phyloP scores from a whole-genome alignment of 2,888 invertebrate genomes.

The Mylabris sibirica region DNA sequence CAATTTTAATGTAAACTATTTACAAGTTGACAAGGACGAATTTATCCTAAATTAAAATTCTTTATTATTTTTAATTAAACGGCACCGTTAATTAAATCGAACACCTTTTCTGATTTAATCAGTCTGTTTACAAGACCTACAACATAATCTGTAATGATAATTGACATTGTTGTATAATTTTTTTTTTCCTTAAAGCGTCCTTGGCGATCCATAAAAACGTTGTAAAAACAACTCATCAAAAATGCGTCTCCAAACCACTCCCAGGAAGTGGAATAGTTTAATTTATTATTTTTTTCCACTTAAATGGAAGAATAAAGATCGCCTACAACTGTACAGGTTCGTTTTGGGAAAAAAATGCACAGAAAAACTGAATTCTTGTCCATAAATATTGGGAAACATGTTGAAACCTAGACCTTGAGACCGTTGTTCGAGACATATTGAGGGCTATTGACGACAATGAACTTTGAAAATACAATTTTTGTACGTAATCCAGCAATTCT shows the following conservation, averaged over 20 bases:
- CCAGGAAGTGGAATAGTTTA: conserved; percentile 19
- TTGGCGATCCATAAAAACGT: neutral
- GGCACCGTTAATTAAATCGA: neutral
- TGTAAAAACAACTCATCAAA: conserved; percentile 23
- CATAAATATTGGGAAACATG: conserved; percentile 21
- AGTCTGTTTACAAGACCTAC: neutral
- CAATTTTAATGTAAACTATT: neutral
- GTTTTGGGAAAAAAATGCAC: neutral
- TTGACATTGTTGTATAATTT: neutral
- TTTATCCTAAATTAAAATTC: neutral
- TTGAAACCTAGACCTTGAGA: conserved; percentile 29
- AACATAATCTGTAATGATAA: neutral
- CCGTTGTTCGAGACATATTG: neutral
- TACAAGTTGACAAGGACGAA: neutral
- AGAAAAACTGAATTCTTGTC: conserved; percentile 21
- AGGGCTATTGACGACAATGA: conserved; percentile 16
- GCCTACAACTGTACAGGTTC: conserved; percentile 13
- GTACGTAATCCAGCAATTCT: neutral
- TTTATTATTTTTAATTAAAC: neutral
- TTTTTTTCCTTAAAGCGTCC: conserved; percentile 7
- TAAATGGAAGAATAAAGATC: neutral
- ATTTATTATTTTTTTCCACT: neutral
- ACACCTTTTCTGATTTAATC: neutral
- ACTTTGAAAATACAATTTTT: conserved; percentile 16
- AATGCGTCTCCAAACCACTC: conserved; percentile 28